Conservation (phyloP, 2,797 vertebrate genomes). For the Catamblyrhynchus diadema region DNA sequence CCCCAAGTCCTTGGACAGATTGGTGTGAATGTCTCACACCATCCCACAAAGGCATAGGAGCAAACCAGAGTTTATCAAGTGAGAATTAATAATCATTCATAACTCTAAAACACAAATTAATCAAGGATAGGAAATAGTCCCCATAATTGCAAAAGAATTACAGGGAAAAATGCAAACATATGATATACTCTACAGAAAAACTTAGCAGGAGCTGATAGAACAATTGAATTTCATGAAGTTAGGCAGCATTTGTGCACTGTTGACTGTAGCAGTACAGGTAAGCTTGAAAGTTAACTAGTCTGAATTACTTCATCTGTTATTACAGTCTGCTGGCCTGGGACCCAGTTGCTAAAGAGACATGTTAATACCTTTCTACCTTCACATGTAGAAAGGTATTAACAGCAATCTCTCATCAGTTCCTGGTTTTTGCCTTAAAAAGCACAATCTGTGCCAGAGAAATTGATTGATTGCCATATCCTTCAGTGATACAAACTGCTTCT, state of each 20-base stretch:
- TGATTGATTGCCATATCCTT: neutral
- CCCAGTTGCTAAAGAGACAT: neutral
- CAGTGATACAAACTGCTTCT: neutral
- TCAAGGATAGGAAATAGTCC: neutral
- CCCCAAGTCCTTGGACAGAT: neutral
- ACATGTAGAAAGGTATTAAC: neutral
- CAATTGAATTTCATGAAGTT: neutral
- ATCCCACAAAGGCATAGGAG: neutral
- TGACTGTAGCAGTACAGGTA: neutral
- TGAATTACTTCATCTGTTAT: neutral
- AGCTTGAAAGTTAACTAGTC: neutral
- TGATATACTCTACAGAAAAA: neutral
- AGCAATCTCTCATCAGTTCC: neutral
- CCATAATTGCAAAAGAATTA: neutral
- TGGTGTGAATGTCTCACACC: neutral
- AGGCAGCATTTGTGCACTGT: neutral
- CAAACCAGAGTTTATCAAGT: neutral
- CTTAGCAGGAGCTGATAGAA: neutral
- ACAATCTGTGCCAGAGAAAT: neutral
- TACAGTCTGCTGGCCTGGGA: neutral
- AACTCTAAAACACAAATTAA: neutral
- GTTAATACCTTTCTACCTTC: too few species aligned
- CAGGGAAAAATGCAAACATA: neutral
- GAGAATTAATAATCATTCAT: neutral
- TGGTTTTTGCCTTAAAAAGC: neutral